phyloP scores from a whole-genome alignment of 2,113 vertebrate species.

The Ageneiosus marmoratus region DNA sequence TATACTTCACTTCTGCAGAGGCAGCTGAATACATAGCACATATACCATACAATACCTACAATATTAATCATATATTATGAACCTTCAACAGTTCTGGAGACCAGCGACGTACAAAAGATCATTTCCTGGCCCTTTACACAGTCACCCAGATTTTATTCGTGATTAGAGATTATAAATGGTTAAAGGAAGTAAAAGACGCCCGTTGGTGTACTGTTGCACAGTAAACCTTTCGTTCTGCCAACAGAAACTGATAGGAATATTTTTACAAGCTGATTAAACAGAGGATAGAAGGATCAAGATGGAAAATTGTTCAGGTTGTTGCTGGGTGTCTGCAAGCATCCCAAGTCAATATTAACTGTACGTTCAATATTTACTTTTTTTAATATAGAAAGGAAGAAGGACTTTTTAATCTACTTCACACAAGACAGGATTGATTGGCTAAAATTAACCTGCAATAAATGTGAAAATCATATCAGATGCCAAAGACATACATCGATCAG shows the following conservation, averaged over 20 bases:
- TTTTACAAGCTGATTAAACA: not conserved
- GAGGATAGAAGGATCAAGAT: not conserved
- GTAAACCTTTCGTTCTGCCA: not conserved
- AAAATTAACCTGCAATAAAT: not conserved
- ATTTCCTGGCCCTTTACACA: not conserved
- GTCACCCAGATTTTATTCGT: slow-evolving; percentile 5
- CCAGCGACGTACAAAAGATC: not conserved
- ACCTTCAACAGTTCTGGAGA: slow-evolving; percentile 8
- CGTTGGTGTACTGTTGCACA: not conserved
- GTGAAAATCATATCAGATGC: not conserved
- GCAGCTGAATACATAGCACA: slow-evolving; percentile 37
- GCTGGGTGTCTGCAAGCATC: not conserved
- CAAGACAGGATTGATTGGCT: not conserved
- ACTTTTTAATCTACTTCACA: not conserved
- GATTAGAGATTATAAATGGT: not conserved
- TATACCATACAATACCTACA: not conserved
- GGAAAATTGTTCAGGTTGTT: not conserved
- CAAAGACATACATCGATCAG: not conserved
- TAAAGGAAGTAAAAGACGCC: not conserved
- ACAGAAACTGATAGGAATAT: not conserved
- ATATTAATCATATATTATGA: not conserved
- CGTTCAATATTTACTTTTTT: not conserved
- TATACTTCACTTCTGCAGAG: slow-evolving; percentile 28
- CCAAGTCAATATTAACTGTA: not conserved
- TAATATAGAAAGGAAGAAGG: not conserved